Percentiles rank a stretch among this genome's conserved stretches.
Conservation (phyloP, 2,113 vertebrate genomes). For the Entomyzon cyanotis region DNA sequence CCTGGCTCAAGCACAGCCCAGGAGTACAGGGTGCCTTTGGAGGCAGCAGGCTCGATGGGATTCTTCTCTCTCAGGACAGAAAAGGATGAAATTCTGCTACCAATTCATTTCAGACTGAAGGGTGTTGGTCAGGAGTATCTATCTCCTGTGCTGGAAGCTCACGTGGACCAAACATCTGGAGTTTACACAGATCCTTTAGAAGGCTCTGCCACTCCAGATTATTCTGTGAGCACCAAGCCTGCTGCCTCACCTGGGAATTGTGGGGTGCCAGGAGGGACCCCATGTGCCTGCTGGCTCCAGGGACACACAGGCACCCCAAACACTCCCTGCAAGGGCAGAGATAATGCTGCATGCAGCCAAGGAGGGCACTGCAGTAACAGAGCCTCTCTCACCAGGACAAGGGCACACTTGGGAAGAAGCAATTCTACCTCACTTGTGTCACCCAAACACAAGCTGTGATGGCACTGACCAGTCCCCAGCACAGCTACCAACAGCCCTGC, state of each 20-base stretch:
- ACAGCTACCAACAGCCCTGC: not conserved
- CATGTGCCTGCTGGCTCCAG: not conserved
- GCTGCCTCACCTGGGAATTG: not conserved
- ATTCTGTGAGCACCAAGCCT: not conserved
- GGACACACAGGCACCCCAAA: not conserved
- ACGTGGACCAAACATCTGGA: not conserved
- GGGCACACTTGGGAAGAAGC: not conserved
- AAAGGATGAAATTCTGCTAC: not conserved
- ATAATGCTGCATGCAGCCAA: not conserved
- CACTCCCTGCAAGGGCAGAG: not conserved
- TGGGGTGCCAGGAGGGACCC: not conserved
- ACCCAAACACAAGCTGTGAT: not conserved
- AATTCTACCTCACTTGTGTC: not conserved
- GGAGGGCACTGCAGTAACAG: not conserved
- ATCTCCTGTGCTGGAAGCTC: not conserved
- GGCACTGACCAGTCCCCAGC: not conserved
- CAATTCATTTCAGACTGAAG: not conserved
- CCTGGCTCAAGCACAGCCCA: not conserved
- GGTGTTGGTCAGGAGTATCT: not conserved
- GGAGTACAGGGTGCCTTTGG: not conserved
- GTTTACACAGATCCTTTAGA: not conserved
- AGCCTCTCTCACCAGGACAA: not conserved
- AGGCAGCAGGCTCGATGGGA: accelerated
- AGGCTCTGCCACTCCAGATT: accelerated
- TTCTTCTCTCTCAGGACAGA: not conserved